phyloP scores from a whole-genome alignment of 2,113 vertebrate species.

The Corydoras sp. region DNA sequence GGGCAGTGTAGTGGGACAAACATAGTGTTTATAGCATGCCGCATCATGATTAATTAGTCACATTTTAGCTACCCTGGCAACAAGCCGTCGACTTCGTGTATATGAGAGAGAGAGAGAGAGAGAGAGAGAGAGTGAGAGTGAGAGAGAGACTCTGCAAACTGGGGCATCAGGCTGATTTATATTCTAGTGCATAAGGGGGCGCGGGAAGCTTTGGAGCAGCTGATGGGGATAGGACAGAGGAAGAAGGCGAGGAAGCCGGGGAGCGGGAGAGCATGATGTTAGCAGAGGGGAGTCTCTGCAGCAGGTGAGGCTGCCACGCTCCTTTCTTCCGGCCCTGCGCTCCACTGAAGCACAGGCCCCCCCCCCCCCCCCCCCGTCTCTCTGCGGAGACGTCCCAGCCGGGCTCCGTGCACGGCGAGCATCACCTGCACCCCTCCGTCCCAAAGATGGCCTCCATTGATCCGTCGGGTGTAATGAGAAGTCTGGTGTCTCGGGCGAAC shows the following conservation, averaged over 20 bases:
- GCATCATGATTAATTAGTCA: neutral
- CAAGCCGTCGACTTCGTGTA: slow-evolving; percentile 1
- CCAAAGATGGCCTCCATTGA: slow-evolving; percentile 45
- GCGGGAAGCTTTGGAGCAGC: slow-evolving; percentile 44
- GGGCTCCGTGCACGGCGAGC: slow-evolving; percentile 40
- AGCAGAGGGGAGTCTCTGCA: slow-evolving; percentile 22
- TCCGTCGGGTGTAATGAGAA: slow-evolving; percentile 44
- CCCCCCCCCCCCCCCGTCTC: slow-evolving; percentile 45
- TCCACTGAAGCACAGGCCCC: slow-evolving; percentile 49
- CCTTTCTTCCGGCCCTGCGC: slow-evolving; percentile 47
- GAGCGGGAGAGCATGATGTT: slow-evolving; percentile 31
- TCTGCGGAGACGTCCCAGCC: slow-evolving; percentile 39
- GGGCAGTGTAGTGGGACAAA: slow-evolving; percentile 5
- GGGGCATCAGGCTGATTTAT: slow-evolving; percentile 62
- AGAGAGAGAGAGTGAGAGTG: slow-evolving; percentile 15
- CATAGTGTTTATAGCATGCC: slow-evolving; percentile 13
- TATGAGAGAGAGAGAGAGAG: slow-evolving; percentile 16
- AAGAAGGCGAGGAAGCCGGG: slow-evolving; percentile 34
- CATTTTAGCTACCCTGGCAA: slow-evolving; percentile 18
- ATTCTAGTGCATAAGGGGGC: slow-evolving; percentile 53
- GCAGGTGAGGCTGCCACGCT: slow-evolving; percentile 38
- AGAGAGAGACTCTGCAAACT: slow-evolving; percentile 52
- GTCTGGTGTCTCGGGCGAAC: slow-evolving; percentile 35
- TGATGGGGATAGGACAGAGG: slow-evolving; percentile 36
- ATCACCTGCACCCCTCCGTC: slow-evolving; percentile 37